A percentile compares a stretch with the other conserved stretches of the same genome.
phyloP scores from a whole-genome alignment of 2,888 invertebrate species.

The Chloromyia formosa region DNA sequence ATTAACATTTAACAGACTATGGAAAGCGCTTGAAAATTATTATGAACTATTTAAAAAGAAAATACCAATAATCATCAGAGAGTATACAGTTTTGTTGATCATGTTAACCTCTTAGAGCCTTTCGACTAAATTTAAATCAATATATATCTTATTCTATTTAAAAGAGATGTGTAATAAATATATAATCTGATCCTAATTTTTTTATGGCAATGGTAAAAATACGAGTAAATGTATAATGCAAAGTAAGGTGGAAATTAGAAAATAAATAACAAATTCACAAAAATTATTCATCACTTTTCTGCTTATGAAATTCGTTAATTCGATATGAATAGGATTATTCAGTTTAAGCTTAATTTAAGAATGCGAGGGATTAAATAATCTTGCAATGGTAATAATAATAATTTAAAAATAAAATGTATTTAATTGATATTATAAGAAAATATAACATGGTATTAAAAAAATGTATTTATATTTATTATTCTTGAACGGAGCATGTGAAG shows the following conservation, averaged over 20 bases:
- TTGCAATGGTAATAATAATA: not conserved
- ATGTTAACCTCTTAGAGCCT: not conserved
- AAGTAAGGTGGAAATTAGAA: not conserved
- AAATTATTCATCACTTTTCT: not conserved
- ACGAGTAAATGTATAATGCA: not conserved
- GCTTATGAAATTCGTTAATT: slow-evolving; percentile 5
- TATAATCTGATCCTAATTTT: not conserved
- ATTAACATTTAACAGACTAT: not conserved
- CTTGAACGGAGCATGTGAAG: too few species aligned
- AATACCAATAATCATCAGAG: not conserved
- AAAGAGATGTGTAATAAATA: too few species aligned
- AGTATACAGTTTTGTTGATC: slow-evolving; percentile 2
- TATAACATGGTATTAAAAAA: slow-evolving; percentile 5
- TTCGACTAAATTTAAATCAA: not conserved
- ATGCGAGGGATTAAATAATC: too few species aligned
- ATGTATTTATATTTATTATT: too few species aligned
- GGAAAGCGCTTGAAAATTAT: not conserved
- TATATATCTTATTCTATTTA: not conserved
- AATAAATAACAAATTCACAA: not conserved
- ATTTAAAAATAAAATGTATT: slow-evolving; percentile 2
- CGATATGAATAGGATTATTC: not conserved
- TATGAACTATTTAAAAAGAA: not conserved
- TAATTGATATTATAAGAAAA: slow-evolving; percentile 10
- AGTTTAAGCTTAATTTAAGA: too few species aligned
- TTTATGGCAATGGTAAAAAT: not conserved